Percentiles rank a stretch among this genome's conserved stretches.
phyloP scores from a whole-genome alignment of 1,140 invertebrate genomes.

The Psilanteris sp. region DNA sequence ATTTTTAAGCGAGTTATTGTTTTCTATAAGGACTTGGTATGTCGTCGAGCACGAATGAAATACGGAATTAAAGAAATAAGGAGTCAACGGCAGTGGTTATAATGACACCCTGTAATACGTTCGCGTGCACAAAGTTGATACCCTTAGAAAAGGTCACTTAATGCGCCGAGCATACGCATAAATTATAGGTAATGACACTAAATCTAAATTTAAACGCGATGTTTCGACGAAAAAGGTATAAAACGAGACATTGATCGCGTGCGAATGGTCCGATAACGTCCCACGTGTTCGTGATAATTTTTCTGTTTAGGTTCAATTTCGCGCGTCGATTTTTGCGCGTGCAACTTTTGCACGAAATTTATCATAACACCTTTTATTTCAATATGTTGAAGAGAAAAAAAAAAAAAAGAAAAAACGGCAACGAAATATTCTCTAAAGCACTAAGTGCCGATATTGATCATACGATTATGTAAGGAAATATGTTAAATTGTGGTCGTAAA shows the following conservation, averaged over 20 bases:
- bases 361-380: constrained; percentile 33
- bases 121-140: constrained; percentile 54
- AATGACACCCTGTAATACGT: constrained; percentile 39
- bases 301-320: constrained; percentile 32
- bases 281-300: constrained; percentile 51
- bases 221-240: constrained; percentile 65
- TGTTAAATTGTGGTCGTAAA: constrained; percentile 14
- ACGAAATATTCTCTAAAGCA: constrained; percentile 13
- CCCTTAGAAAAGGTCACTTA: constrained; percentile 63
- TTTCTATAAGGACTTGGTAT: no score
- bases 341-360: constrained; percentile 29
- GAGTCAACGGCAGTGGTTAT: constrained; percentile 29
- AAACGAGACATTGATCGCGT: constrained; percentile 72
- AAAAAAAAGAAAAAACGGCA: constrained; percentile 19
- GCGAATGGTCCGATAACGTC: constrained; percentile 69
- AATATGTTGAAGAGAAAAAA: no score
- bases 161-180: constrained; percentile 54
- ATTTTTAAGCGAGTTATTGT: no score
- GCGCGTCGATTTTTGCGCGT: constrained; percentile 19
- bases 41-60: no score
- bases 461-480: constrained; percentile 22
- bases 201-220: constrained; percentile 66
- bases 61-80: constrained; percentile 13
- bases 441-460: constrained; percentile 15
- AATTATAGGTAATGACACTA: constrained; percentile 65